These are phyloP conservation scores for Lysandra coridon DNA, from an alignment of 2,888 invertebrate species.

Conservation along the genomic window DNA sequence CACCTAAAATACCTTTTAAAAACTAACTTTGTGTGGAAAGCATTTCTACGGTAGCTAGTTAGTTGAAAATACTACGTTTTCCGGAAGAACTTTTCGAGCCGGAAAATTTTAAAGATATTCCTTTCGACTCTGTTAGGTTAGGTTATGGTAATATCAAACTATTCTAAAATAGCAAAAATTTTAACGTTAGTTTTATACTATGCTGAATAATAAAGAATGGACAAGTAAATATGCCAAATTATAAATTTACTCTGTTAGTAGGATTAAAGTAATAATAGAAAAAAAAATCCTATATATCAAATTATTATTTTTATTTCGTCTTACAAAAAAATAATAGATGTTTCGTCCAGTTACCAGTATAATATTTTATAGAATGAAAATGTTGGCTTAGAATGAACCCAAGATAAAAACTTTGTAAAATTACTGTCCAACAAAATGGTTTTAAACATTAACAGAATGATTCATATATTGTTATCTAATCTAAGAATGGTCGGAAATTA, in stretches of 20 bases:
- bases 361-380: no score
- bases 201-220: no score
- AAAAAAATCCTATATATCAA: not conserved
- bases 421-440: not conserved
- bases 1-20: not conserved
- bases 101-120: not conserved
- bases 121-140: not conserved
- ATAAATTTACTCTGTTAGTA: no score
- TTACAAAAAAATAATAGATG: no score
- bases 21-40: not conserved
- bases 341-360: no score
- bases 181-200: not conserved
- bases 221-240: no score
- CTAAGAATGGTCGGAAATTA: not conserved
- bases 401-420: not conserved
- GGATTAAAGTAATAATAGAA: not conserved
- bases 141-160: not conserved
- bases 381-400: not conserved
- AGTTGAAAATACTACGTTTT: not conserved
- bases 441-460: not conserved
- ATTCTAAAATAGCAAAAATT: not conserved
- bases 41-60: not conserved
- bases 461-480: not conserved
- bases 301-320: no score
- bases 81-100: not conserved